A percentile compares a stretch with the other conserved stretches of the same genome.
Conservation (phyloP, 2,113 vertebrate genomes). For the Phylloscopus trochilus region DNA sequence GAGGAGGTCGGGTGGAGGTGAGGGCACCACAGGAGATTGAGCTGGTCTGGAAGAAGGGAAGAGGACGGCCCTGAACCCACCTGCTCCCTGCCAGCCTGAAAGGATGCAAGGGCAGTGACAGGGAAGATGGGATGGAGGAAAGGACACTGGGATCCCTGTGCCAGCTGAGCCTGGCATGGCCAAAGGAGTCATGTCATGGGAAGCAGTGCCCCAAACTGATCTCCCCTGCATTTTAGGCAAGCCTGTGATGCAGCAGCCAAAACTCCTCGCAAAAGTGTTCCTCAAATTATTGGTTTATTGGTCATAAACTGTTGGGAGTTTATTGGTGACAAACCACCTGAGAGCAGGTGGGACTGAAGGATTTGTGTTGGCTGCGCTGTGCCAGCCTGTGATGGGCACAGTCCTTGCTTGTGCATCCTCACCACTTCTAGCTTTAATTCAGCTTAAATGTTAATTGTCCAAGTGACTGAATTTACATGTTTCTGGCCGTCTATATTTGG, state of each 20-base stretch:
- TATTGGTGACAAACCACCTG: background rate
- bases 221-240: background rate
- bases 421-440: background rate
- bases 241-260: background rate
- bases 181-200: fast-evolving
- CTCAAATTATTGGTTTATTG: background rate
- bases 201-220: background rate
- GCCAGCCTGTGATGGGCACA: background rate
- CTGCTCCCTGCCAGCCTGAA: background rate
- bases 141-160: background rate
- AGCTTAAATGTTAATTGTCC: conserved; percentile 31
- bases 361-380: too few relatives aligned
- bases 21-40: background rate
- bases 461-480: background rate
- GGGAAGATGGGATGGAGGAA: fast-evolving
- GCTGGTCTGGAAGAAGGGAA: background rate
- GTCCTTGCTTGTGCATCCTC: background rate
- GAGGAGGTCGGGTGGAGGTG: background rate
- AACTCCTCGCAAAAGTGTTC: fast-evolving
- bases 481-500: background rate
- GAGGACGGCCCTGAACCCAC: background rate
- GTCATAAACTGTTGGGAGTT: background rate
- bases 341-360: background rate
- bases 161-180: background rate
- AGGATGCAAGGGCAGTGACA: fast-evolving